phyloP scores from a whole-genome alignment of 2,113 vertebrate species.

The Myiozetetes cayanensis region DNA sequence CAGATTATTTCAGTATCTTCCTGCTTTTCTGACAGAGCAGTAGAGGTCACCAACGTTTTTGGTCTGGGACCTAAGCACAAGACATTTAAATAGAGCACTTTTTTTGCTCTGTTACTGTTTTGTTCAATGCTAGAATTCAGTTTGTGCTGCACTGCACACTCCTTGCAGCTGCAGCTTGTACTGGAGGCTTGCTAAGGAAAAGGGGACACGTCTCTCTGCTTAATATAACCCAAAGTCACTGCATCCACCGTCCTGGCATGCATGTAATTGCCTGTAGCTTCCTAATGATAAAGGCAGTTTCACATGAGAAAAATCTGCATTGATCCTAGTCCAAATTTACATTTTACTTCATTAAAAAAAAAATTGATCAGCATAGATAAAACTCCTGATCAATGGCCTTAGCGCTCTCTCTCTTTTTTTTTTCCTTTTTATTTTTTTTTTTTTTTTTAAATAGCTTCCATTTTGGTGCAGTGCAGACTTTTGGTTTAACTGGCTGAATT shows the following conservation, averaged over 20 bases:
- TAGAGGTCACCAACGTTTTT: not conserved
- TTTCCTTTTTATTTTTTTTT: not conserved
- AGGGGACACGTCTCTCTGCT: constrained; percentile 12
- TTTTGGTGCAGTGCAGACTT: constrained; percentile 97
- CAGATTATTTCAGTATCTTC: not conserved
- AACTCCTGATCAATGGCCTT: constrained; percentile 54
- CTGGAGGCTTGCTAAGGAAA: constrained; percentile 15
- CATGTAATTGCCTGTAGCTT: constrained; percentile 41
- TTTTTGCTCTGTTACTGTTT: not conserved
- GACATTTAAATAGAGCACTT: not conserved
- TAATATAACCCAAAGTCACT: constrained; percentile 49
- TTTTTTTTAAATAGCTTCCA: constrained; percentile 69
- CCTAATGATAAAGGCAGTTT: constrained; percentile 25
- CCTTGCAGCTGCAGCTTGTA: not conserved
- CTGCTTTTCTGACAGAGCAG: not conserved
- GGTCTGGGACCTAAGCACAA: not conserved
- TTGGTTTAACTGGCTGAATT: constrained; percentile 88
- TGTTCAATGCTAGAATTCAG: not conserved
- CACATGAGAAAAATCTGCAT: constrained; percentile 18
- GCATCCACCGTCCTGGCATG: constrained; percentile 8
- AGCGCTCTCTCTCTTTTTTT: not conserved
- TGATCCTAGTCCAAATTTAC: not conserved
- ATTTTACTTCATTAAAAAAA: constrained; percentile 19
- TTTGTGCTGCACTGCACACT: not conserved
- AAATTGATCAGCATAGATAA: constrained; percentile 25